phyloP scores from a whole-genome alignment of 2,888 invertebrate genomes.

The Caenorhabditis sp. region DNA sequence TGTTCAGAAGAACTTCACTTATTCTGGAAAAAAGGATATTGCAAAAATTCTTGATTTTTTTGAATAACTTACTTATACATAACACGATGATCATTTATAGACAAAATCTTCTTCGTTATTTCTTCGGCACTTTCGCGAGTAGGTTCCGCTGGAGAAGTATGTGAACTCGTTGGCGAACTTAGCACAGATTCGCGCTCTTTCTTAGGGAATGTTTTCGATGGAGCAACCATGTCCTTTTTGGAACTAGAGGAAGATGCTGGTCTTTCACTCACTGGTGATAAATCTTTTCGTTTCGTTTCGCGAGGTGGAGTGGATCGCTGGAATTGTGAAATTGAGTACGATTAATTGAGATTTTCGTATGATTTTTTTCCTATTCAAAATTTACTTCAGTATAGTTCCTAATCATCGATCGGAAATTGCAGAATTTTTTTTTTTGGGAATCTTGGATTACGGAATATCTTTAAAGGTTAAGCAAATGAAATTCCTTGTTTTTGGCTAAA shows the following conservation, averaged over 20 bases:
- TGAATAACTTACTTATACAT: slow-evolving; percentile 21
- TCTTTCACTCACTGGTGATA: not conserved
- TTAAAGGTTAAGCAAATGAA: no score
- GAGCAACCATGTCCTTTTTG: not conserved
- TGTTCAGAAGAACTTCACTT: slow-evolving; percentile 19
- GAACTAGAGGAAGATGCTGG: not conserved
- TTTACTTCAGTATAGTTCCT: no score
- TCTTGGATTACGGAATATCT: no score
- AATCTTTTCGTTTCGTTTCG: not conserved
- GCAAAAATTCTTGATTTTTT: no score
- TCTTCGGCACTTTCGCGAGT: slow-evolving; percentile 11
- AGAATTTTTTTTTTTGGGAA: no score
- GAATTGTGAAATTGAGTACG: no score
- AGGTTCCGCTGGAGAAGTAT: not conserved
- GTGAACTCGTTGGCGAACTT: not conserved
- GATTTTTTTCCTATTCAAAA: no score
- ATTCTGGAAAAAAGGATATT: slow-evolving; percentile 32
- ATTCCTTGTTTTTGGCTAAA: no score
- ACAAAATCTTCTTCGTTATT: slow-evolving; percentile 16
- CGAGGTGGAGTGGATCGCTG: not conserved
- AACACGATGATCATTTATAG: slow-evolving; percentile 14
- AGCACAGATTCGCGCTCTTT: not conserved
- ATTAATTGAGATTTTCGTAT: no score
- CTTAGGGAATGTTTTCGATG: not conserved
- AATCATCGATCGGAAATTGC: no score